Percentiles rank a stretch among this genome's conserved stretches.
phyloP scores from a whole-genome alignment of 23 tunicate genomes.

The Trididemnum miniatum region DNA sequence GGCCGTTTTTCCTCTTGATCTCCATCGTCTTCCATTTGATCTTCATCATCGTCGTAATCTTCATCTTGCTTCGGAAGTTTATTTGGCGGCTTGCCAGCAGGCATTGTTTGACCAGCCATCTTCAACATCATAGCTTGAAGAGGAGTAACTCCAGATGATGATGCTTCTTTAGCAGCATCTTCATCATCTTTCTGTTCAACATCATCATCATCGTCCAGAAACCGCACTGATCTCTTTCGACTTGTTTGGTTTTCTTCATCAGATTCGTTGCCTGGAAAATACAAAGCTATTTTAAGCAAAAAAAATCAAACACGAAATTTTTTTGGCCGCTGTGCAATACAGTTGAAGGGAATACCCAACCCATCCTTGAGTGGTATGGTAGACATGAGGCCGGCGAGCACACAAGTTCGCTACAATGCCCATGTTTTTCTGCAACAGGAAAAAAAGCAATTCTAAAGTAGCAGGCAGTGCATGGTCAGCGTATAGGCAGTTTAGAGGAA shows the following conservation, averaged over 20 bases:
- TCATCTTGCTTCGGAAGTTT: conserved; percentile 9
- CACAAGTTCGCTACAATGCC: too few species aligned
- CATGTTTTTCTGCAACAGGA: too few species aligned
- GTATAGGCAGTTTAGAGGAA: too few species aligned
- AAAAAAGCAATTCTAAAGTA: too few species aligned
- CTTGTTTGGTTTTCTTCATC: conserved; percentile 18
- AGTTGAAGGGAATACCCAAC: too few species aligned
- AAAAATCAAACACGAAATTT: too few species aligned
- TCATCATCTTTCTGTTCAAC: conserved; percentile 4
- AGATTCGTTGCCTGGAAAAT: conserved; percentile 5
- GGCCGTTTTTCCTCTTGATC: conserved; percentile 16
- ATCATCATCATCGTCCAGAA: conserved; percentile 39
- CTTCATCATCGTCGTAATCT: conserved; percentile 43
- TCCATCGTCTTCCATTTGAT: conserved; percentile 19
- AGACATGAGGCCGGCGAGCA: too few species aligned
- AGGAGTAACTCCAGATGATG: conserved; percentile 63
- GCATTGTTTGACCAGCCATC: conserved; percentile 81
- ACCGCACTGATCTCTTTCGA: conserved; percentile 27
- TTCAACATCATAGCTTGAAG: conserved; percentile 95
- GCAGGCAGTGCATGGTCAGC: too few species aligned
- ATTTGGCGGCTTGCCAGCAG: conserved; percentile 12
- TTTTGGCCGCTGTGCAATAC: too few species aligned
- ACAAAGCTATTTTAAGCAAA: too few species aligned
- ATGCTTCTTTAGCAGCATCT: not conserved
- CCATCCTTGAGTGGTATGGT: too few species aligned